These are phyloP conservation scores for Cynopterus sphinx DNA, from an alignment of 2,797 vertebrate genomes.

Conservation along the genomic window DNA sequence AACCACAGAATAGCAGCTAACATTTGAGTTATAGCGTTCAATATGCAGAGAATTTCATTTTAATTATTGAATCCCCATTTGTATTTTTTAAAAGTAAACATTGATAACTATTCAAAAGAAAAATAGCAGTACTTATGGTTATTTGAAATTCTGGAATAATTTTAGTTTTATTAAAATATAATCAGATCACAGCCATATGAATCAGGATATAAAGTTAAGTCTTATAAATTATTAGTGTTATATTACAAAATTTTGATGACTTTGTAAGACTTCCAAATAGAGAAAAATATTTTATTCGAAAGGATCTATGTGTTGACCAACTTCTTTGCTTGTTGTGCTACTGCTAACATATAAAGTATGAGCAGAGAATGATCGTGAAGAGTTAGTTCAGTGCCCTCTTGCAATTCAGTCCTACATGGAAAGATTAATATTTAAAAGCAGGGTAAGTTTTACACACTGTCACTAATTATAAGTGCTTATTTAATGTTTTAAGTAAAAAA, in stretches of 20 bases:
- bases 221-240: not conserved
- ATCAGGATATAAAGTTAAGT: not conserved
- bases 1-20: not conserved
- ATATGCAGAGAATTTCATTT: not conserved
- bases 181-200: not conserved
- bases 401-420: not conserved
- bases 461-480: not conserved
- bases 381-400: not conserved
- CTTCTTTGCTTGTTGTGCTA: not conserved
- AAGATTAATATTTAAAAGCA: not conserved
- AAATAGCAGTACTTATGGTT: not conserved
- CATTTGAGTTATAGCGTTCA: not conserved
- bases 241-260: not conserved
- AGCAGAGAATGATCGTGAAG: not conserved
- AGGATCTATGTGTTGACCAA: not conserved
- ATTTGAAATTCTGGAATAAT: constrained; percentile 1
- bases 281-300: not conserved
- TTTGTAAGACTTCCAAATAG: not conserved
- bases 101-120: not conserved
- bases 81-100: constrained; percentile 26
- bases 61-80: not conserved
- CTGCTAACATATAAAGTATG: not conserved
- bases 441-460: not conserved
- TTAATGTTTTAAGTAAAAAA: not conserved
- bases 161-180: constrained; percentile 1